Conservation (phyloP, 2,888 invertebrate genomes). For the Scelioninae gen. 2 region DNA sequence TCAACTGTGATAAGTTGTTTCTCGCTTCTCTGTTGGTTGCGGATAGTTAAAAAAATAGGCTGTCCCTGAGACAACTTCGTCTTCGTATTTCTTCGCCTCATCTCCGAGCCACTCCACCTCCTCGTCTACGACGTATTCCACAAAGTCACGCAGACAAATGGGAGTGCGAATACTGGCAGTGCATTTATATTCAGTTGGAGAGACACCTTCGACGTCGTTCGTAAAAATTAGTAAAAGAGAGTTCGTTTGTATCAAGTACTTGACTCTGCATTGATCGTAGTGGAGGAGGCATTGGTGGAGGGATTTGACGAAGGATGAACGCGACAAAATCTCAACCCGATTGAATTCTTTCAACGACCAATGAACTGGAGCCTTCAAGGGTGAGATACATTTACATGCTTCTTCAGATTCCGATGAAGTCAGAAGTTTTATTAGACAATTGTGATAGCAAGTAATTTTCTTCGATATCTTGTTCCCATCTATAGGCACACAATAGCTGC, state of each 20-base stretch:
- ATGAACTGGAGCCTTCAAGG: slow-evolving; percentile 7
- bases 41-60: slow-evolving; percentile 21
- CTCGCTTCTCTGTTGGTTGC: neutral
- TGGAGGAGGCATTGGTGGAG: slow-evolving; percentile 60
- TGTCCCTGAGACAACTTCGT: slow-evolving; percentile 39
- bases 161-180: slow-evolving; percentile 74
- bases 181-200: slow-evolving; percentile 38
- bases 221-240: slow-evolving; percentile 66
- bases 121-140: slow-evolving; percentile 77
- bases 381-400: slow-evolving; percentile 11
- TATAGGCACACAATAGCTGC: neutral
- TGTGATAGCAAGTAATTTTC: slow-evolving; percentile 13
- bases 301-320: slow-evolving; percentile 61
- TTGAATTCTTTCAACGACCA: slow-evolving; percentile 61
- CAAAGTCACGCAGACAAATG: slow-evolving; percentile 78
- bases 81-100: slow-evolving; percentile 68
- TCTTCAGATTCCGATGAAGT: neutral
- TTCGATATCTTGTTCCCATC: neutral
- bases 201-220: slow-evolving; percentile 41
- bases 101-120: slow-evolving; percentile 76
- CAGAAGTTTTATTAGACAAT: slow-evolving; percentile 34
- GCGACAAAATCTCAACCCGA: slow-evolving; percentile 61
- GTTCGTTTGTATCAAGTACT: slow-evolving; percentile 68
- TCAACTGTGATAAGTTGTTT: slow-evolving; percentile 54
- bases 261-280: slow-evolving; percentile 61